phyloP scores from a whole-genome alignment of 2,888 invertebrate genomes.

The Camptogramma bilineatum region DNA sequence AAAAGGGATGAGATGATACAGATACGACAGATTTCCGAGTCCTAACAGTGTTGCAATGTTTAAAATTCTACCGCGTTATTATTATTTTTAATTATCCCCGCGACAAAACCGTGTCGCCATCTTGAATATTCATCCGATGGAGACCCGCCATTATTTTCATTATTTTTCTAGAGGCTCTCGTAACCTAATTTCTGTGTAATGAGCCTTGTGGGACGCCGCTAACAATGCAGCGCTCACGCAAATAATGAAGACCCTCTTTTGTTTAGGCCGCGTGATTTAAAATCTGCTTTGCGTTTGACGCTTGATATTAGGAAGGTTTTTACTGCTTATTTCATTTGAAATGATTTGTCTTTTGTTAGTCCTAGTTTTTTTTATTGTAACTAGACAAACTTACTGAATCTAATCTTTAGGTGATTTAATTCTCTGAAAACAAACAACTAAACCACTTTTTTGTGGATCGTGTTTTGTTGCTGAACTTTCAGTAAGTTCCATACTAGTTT shows the following conservation, averaged over 20 bases:
- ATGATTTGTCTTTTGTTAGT: not conserved
- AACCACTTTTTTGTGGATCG: too few relatives aligned
- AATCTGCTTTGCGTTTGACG: conserved; percentile 37
- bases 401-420: not conserved
- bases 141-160: conserved; percentile 60
- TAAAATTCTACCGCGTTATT: conserved; percentile 50
- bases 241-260: conserved; percentile 61
- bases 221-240: conserved; percentile 56
- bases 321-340: not conserved
- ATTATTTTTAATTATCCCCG: conserved; percentile 75
- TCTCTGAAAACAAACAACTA: not conserved
- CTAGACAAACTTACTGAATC: not conserved
- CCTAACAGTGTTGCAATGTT: conserved; percentile 3
- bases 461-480: conserved; percentile 5
- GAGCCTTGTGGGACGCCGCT: conserved; percentile 62
- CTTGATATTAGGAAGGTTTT: conserved; percentile 10
- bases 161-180: conserved; percentile 63
- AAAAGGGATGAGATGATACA: not conserved
- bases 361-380: not conserved
- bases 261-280: conserved; percentile 47
- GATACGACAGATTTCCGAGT: not conserved
- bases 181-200: conserved; percentile 75
- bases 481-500: conserved; percentile 2
- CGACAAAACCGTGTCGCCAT: conserved; percentile 47
- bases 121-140: conserved; percentile 73